Percentiles rank a stretch among this genome's conserved stretches.
Conservation (phyloP, 2,888 invertebrate genomes). For the Caradrina kadenii region DNA sequence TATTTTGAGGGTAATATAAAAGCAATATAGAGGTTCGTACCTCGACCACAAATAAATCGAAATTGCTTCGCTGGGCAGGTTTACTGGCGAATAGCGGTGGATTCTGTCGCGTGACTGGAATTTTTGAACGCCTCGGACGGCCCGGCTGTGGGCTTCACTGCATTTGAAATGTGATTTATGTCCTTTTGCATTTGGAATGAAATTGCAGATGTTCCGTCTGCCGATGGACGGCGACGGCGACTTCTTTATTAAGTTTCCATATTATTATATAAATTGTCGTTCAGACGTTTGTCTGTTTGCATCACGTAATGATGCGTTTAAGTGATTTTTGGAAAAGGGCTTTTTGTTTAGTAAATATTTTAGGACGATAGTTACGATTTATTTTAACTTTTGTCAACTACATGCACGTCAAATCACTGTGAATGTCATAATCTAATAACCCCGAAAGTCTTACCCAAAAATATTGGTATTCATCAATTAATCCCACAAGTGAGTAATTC, state of each 20-base stretch:
- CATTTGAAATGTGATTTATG: slow-evolving; percentile 84
- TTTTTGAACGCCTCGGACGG: slow-evolving; percentile 75
- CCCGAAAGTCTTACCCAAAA: background rate
- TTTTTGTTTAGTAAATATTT: background rate
- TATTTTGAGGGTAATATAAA: slow-evolving; percentile 71
- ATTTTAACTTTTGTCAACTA: background rate
- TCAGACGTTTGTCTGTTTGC: slow-evolving; percentile 42
- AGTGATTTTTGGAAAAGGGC: background rate
- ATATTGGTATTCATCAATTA: slow-evolving; percentile 1
- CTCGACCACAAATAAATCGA: slow-evolving; percentile 78
- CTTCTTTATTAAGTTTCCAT: slow-evolving; percentile 61
- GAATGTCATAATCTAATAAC: background rate
- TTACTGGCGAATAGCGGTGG: slow-evolving; percentile 77
- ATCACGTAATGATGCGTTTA: slow-evolving; percentile 21
- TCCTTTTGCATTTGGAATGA: slow-evolving; percentile 76
- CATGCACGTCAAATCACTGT: background rate
- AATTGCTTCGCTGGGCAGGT: slow-evolving; percentile 75
- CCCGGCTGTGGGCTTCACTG: slow-evolving; percentile 71
- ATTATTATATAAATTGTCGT: slow-evolving; percentile 51
- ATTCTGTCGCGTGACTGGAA: slow-evolving; percentile 82
- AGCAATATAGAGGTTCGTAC: slow-evolving; percentile 67
- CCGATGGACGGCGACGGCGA: slow-evolving; percentile 45
- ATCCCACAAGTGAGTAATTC: background rate
- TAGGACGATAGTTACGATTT: background rate
- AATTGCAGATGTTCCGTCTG: slow-evolving; percentile 77